A percentile compares a stretch with the other conserved stretches of the same genome.
Conservation (phyloP, 2,888 invertebrate genomes). For the Leucoptera coffeella region DNA sequence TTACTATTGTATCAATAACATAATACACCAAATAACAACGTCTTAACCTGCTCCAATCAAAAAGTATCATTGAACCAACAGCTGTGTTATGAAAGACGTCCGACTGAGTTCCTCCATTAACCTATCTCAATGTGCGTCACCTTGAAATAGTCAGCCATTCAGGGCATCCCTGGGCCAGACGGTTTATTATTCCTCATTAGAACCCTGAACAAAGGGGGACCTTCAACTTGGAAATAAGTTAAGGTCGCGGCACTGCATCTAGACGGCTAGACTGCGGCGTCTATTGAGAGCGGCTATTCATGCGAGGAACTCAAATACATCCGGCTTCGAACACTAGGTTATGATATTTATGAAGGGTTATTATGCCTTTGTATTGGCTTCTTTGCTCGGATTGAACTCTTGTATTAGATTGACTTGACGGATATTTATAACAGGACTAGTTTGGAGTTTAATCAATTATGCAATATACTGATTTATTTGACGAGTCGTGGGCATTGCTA, state of each 20-base stretch:
- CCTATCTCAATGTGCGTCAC: slow-evolving; percentile 4
- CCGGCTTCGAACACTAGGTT: not conserved
- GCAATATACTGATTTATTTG: too few species aligned
- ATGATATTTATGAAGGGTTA: not conserved
- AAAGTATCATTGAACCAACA: slow-evolving; percentile 18
- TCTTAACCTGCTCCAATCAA: slow-evolving; percentile 21
- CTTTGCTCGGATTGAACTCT: too few species aligned
- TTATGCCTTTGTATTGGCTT: too few species aligned
- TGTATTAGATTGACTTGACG: too few species aligned
- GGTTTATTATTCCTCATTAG: slow-evolving; percentile 21
- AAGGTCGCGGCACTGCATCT: slow-evolving; percentile 38
- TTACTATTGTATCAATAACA: too few species aligned
- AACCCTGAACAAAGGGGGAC: slow-evolving; percentile 23
- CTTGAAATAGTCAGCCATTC: slow-evolving; percentile 4
- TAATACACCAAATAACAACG: too few species aligned
- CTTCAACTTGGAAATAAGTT: slow-evolving; percentile 47
- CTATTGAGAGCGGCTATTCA: not conserved
- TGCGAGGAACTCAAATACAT: too few species aligned
- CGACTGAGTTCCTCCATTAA: slow-evolving; percentile 10
- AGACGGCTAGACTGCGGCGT: slow-evolving; percentile 19
- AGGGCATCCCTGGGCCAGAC: slow-evolving; percentile 9
- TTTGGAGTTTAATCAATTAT: too few species aligned
- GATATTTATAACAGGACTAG: too few species aligned
- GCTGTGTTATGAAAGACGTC: slow-evolving; percentile 25
- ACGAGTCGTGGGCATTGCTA: too few species aligned